phyloP scores from a whole-genome alignment of 35 echinoderm and acorn worm species.

The Strongylocentrotus purpuratus region DNA sequence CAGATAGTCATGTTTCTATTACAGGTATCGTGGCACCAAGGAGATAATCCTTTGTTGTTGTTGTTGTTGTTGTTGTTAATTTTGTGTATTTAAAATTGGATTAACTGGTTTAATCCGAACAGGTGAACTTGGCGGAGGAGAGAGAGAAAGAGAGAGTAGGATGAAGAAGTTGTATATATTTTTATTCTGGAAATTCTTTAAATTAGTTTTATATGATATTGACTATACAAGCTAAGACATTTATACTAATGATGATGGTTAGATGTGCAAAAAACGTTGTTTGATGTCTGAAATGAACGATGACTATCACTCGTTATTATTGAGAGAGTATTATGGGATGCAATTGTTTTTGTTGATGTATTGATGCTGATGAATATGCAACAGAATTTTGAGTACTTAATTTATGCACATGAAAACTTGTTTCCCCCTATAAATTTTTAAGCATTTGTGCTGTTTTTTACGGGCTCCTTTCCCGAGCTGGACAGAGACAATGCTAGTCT shows the following conservation, averaged over 20 bases:
- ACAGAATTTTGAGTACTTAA: not conserved
- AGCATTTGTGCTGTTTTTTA: not conserved
- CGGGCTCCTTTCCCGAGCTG: not conserved
- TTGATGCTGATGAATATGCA: not conserved
- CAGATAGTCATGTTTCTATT: not conserved
- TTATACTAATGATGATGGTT: not conserved
- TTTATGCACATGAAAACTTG: not conserved
- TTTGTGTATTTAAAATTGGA: not conserved
- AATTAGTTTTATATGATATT: constrained; percentile 20
- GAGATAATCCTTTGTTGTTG: not conserved
- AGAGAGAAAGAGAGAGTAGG: not conserved
- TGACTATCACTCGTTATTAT: not conserved
- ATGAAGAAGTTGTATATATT: constrained; percentile 13
- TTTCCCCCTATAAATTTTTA: not conserved
- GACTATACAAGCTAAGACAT: not conserved
- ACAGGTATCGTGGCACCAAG: not conserved
- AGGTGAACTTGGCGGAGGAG: not conserved
- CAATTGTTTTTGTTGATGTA: not conserved
- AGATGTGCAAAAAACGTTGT: not conserved
- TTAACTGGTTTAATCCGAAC: constrained; percentile 10
- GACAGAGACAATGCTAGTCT: not conserved
- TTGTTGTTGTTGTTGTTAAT: not conserved
- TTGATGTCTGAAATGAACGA: not conserved
- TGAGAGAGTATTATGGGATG: not conserved
- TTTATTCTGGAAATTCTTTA: constrained; percentile 1